Evolutionary conservation across 2,113 vertebrate genomes (phyloP).

Genomic region (Lagopus leucura): DNA sequence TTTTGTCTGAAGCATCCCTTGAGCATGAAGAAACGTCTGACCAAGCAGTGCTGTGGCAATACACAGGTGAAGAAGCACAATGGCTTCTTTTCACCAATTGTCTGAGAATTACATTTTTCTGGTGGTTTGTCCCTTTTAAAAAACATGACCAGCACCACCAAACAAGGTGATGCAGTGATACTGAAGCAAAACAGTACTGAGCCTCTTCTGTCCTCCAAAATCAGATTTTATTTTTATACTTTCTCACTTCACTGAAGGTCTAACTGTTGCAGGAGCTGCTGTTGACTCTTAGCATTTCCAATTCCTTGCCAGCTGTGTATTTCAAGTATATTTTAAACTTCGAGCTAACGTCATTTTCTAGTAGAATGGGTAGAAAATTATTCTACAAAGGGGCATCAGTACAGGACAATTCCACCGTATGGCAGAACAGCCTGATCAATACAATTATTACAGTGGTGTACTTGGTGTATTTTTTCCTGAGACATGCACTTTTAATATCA

Average conservation of each 20-base stretch:
- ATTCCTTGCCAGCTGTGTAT: neutral
- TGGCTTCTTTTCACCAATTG: neutral
- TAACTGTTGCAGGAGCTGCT: neutral
- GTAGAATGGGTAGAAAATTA: neutral
- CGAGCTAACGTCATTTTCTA: neutral
- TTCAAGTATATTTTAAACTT: neutral
- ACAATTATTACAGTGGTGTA: neutral
- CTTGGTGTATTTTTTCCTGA: neutral
- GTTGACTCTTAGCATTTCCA: neutral
- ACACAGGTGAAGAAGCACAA: neutral
- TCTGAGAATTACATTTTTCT: neutral
- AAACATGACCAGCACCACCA: neutral
- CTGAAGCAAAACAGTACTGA: neutral
- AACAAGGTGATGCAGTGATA: accelerated
- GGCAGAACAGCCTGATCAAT: neutral
- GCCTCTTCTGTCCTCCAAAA: neutral
- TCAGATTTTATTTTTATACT: accelerated
- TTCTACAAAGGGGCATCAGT: neutral
- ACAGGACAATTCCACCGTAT: neutral
- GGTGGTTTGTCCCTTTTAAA: neutral
- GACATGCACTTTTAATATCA: neutral
- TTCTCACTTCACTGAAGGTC: neutral
- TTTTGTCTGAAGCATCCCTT: neutral
- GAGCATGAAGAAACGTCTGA: neutral
- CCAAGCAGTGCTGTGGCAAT: neutral